Evolutionary conservation across 2,113 vertebrate species (phyloP).

Genomic region (Eupsittula cactorum): DNA sequence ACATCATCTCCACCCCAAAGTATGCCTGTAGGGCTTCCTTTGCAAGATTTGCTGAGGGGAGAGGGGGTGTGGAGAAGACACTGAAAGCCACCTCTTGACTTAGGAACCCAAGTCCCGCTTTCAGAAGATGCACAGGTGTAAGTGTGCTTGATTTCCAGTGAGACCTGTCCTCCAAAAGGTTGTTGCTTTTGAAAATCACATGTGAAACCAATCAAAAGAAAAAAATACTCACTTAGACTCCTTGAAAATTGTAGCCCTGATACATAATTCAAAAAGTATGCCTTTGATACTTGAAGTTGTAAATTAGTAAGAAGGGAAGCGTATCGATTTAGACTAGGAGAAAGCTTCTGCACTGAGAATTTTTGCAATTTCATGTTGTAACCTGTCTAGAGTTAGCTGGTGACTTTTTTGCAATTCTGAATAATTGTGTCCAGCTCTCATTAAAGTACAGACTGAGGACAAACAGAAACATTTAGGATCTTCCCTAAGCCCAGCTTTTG

Average conservation of each 20-base stretch:
- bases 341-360: not conserved
- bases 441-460: not conserved
- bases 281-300: not conserved
- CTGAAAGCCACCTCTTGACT: rapidly evolving
- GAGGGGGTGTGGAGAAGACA: not conserved
- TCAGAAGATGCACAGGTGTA: not conserved
- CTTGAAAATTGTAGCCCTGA: not conserved
- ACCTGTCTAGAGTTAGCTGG: not conserved
- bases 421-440: not conserved
- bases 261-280: not conserved
- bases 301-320: not conserved
- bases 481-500: not conserved
- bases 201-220: not conserved
- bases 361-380: not conserved
- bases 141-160: not conserved
- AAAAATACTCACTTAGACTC: not conserved
- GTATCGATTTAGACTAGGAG: not conserved
- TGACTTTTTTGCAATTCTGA: not conserved
- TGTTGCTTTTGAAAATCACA: not conserved
- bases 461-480: not conserved
- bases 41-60: not conserved
- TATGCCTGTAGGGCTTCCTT: not conserved
- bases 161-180: not conserved
- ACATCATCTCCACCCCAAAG: slow-evolving; percentile 5
- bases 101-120: not conserved